A percentile compares a stretch with the other conserved stretches of the same genome.
Conservation (phyloP, 2,888 invertebrate genomes). For the Agapostemon virescens region DNA sequence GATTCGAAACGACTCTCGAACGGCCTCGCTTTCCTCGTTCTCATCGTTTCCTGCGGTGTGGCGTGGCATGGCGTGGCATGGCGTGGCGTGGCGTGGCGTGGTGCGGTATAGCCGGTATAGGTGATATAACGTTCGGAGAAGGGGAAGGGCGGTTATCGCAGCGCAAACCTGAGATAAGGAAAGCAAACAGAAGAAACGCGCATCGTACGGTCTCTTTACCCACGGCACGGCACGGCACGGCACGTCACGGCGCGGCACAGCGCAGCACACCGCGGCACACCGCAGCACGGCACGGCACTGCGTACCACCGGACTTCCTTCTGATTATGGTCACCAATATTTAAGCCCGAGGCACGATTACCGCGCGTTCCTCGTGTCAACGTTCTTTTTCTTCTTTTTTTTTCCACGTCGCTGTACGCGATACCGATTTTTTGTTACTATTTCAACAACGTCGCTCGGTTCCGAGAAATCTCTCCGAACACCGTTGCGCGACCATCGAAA, state of each 20-base stretch:
- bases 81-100: slow-evolving; percentile 40
- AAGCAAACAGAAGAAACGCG: slow-evolving; percentile 77
- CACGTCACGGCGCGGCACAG: neutral
- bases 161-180: slow-evolving; percentile 79
- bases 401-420: slow-evolving; percentile 13
- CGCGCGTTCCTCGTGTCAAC: slow-evolving; percentile 40
- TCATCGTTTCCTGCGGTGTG: neutral
- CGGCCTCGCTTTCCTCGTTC: slow-evolving; percentile 36
- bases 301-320: slow-evolving; percentile 78
- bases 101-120: slow-evolving; percentile 33
- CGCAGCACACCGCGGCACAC: neutral
- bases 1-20: slow-evolving; percentile 24
- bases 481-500: neutral
- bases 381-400: slow-evolving; percentile 22
- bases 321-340: slow-evolving; percentile 77
- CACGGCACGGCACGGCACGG: slow-evolving; percentile 42
- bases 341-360: slow-evolving; percentile 67
- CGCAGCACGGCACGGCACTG: slow-evolving; percentile 5
- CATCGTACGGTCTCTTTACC: slow-evolving; percentile 70
- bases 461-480: neutral
- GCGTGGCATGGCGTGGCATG: neutral
- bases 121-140: slow-evolving; percentile 49
- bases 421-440: slow-evolving; percentile 47
- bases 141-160: slow-evolving; percentile 73
- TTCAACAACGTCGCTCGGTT: slow-evolving; percentile 20